phyloP scores from a whole-genome alignment of 2,797 vertebrate genomes.

The Lithobates sylvaticus region DNA sequence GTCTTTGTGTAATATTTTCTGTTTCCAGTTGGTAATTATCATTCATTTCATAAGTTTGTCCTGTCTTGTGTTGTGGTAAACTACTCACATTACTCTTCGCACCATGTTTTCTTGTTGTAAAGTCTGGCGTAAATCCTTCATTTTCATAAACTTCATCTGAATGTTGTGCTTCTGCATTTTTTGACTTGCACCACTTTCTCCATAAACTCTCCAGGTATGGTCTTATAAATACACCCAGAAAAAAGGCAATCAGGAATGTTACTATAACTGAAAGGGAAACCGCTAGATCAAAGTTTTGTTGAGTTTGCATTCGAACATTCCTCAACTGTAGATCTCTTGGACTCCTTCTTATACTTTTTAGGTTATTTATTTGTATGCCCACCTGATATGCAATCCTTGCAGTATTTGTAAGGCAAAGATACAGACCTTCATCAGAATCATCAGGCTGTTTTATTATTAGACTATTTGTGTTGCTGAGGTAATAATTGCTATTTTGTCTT shows the following conservation, averaged over 20 bases:
- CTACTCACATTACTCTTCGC: not conserved
- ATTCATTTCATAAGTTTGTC: not conserved
- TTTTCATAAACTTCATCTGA: constrained; percentile 75
- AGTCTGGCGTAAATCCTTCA: constrained; percentile 73
- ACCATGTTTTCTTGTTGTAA: constrained; percentile 54
- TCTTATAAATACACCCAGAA: constrained; percentile 84
- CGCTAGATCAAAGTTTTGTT: constrained; percentile 77
- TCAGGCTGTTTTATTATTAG: constrained; percentile 70
- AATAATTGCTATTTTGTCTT: constrained; percentile 7
- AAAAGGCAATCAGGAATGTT: constrained; percentile 87
- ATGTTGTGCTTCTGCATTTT: constrained; percentile 51
- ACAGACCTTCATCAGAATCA: constrained; percentile 72
- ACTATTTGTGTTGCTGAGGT: constrained; percentile 60
- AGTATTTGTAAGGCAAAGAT: constrained; percentile 71
- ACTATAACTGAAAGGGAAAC: constrained; percentile 86
- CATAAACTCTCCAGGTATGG: constrained; percentile 81
- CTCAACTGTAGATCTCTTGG: constrained; percentile 54
- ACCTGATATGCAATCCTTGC: constrained; percentile 72
- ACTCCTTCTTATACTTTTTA: constrained; percentile 63
- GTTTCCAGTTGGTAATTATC: not conserved
- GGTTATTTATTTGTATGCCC: constrained; percentile 66
- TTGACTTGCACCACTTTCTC: constrained; percentile 67
- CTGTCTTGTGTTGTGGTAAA: accelerated
- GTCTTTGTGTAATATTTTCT: not conserved
- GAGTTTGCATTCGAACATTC: not conserved